Percentiles rank a stretch among this genome's conserved stretches.
Evolutionary conservation across 2,797 vertebrate genomes (phyloP).

Genomic region (Trachops cirrhosus): DNA sequence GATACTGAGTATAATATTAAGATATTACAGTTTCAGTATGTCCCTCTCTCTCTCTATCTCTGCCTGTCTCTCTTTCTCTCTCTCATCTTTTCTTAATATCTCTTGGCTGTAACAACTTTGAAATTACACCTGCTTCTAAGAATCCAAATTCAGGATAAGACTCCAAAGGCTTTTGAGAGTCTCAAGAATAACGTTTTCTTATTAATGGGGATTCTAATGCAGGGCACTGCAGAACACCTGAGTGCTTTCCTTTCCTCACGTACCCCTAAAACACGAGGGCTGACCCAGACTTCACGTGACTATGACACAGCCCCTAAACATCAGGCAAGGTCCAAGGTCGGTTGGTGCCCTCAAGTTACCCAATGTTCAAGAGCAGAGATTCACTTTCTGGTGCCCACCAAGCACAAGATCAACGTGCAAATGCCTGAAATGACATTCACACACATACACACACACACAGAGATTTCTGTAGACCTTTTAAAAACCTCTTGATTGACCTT

Average conservation of each 20-base stretch:
- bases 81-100: neutral
- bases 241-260: neutral
- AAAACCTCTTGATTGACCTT: constrained; percentile 1
- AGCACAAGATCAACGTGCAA: neutral
- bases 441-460: neutral
- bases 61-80: neutral
- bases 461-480: neutral
- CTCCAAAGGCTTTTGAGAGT: neutral
- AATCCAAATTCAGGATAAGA: neutral
- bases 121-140: neutral
- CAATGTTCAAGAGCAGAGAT: neutral
- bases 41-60: neutral
- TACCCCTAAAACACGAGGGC: neutral
- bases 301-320: neutral
- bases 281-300: neutral
- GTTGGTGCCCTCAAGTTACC: neutral
- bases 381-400: neutral
- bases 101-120: neutral
- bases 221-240: neutral
- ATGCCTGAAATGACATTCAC: neutral
- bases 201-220: neutral
- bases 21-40: neutral
- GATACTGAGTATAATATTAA: neutral
- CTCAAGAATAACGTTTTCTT: neutral
- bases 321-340: neutral